A percentile compares a stretch with the other conserved stretches of the same genome.
These are phyloP conservation scores for Chorisops tibialis DNA, from an alignment of 2,888 invertebrate genomes.

Conservation along the genomic window DNA sequence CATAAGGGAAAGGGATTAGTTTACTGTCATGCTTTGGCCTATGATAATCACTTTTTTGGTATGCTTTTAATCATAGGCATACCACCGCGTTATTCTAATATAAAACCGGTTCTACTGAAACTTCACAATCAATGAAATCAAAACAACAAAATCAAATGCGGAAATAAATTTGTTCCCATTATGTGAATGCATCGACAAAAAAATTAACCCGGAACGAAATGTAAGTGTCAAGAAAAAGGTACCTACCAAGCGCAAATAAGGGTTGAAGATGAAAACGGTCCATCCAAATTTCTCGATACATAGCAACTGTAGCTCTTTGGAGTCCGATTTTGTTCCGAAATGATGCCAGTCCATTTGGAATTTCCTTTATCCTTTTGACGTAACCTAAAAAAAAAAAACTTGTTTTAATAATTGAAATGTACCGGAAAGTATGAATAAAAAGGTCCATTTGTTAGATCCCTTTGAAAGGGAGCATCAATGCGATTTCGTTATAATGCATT, in stretches of 20 bases:
- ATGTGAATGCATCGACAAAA: not conserved
- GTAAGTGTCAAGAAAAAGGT: too few relatives aligned
- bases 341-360: conserved; percentile 3
- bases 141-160: not conserved
- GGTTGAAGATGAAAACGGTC: too few relatives aligned
- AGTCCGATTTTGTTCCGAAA: conserved; percentile 5
- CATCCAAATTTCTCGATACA: too few relatives aligned
- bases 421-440: conserved; percentile 32
- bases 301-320: conserved; percentile 22
- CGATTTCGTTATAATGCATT: not conserved
- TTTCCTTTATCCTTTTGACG: conserved; percentile 15
- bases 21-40: too few relatives aligned
- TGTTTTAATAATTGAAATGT: conserved; percentile 34
- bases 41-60: too few relatives aligned
- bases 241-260: too few relatives aligned
- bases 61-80: too few relatives aligned
- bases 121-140: not conserved
- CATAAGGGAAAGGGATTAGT: too few relatives aligned
- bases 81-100: too few relatives aligned
- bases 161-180: not conserved
- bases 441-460: conserved; percentile 27
- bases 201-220: too few relatives aligned
- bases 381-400: conserved; percentile 29
- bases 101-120: too few relatives aligned
- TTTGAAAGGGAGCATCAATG: conserved; percentile 14